These are phyloP conservation scores for Pterobdella sp. DNA, from an alignment of 2,888 invertebrate genomes.

Conservation along the genomic window DNA sequence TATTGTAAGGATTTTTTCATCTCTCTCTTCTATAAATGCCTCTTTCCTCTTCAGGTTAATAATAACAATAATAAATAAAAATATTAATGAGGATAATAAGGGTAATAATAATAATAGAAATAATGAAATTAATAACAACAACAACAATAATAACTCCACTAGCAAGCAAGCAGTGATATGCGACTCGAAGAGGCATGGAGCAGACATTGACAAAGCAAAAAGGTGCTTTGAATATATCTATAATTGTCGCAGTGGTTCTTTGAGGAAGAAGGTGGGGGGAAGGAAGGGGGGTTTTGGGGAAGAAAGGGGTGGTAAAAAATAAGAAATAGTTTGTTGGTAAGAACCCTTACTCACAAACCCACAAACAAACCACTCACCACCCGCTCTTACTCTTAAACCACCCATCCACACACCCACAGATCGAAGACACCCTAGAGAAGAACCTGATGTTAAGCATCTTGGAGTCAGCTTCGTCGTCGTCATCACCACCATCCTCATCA, in stretches of 20 bases:
- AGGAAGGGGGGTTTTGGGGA: neutral
- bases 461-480: neutral
- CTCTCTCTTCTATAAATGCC: slow-evolving; percentile 74
- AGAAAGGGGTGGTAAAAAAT: neutral
- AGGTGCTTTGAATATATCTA: neutral
- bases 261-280: slow-evolving; percentile 4
- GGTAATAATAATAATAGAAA: neutral
- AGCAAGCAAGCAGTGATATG: neutral
- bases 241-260: neutral
- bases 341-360: too few relatives aligned
- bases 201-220: neutral
- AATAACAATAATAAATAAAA: slow-evolving; percentile 11
- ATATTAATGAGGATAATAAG: neutral
- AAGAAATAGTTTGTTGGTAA: neutral
- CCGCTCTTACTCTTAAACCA: too few relatives aligned
- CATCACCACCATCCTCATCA: neutral
- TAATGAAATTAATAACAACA: neutral
- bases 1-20: slow-evolving; percentile 76
- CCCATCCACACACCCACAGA: too few relatives aligned
- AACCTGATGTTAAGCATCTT: neutral
- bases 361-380: too few relatives aligned
- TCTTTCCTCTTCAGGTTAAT: slow-evolving; percentile 62
- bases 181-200: neutral
- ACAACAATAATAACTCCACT: neutral
- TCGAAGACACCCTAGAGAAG: neutral